Percentiles rank a stretch among this genome's conserved stretches.
Evolutionary conservation across 2,113 vertebrate species (phyloP).

Genomic region (Mesitornis unicolor): DNA sequence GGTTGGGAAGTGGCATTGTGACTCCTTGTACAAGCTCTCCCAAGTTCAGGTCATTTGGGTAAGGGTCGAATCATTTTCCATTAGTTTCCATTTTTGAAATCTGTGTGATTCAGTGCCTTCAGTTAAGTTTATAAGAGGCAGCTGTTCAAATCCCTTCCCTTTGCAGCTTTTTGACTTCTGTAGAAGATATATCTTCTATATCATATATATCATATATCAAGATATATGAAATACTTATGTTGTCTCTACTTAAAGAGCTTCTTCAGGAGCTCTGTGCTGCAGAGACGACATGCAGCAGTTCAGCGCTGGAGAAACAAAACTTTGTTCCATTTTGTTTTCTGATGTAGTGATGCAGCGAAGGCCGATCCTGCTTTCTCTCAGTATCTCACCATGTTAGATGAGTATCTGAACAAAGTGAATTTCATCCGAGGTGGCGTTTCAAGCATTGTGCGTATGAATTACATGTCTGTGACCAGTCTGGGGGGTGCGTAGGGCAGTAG

Average conservation of each 20-base stretch:
- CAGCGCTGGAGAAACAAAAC: not conserved
- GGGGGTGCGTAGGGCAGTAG: not conserved
- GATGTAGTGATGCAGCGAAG: not conserved
- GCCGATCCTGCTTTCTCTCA: conserved; percentile 38
- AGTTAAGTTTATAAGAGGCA: not conserved
- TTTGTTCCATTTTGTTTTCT: not conserved
- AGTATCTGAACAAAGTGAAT: conserved; percentile 76
- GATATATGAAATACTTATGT: not conserved
- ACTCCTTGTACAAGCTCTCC: not conserved
- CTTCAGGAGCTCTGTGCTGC: not conserved
- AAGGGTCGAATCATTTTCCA: conserved; percentile 54
- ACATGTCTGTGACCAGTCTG: not conserved
- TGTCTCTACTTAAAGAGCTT: not conserved
- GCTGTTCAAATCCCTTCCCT: not conserved
- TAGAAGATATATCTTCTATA: no score
- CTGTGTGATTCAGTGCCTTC: conserved; percentile 5
- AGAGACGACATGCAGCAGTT: not conserved
- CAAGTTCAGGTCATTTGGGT: conserved; percentile 11
- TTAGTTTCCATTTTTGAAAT: conserved; percentile 50
- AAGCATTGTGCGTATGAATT: conserved; percentile 72
- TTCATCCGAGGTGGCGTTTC: conserved; percentile 66
- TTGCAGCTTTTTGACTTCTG: not conserved
- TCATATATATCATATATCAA: no score
- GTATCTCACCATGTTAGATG: conserved; percentile 56
- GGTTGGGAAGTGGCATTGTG: conserved; percentile 36